Evolutionary conservation across 2,888 invertebrate species (phyloP).

Genomic region (Andricus curvator): DNA sequence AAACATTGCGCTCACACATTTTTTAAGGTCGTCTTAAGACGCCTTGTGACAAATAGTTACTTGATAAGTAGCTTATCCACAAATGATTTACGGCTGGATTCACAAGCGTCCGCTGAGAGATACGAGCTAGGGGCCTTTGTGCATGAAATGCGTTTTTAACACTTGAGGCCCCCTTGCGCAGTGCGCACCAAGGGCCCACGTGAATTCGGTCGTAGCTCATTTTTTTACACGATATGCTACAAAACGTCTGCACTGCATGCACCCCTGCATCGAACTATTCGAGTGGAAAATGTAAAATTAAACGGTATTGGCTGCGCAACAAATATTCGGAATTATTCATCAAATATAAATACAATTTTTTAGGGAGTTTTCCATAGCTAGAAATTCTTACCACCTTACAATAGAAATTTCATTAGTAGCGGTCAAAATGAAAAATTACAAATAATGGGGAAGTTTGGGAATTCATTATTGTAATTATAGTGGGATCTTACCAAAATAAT

Average conservation of each 20-base stretch:
- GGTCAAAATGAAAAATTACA: background rate
- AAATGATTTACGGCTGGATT: slow-evolving; percentile 35
- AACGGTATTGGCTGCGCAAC: slow-evolving; percentile 13
- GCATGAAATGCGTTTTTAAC: slow-evolving; percentile 39
- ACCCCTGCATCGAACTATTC: slow-evolving; percentile 11
- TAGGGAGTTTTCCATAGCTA: background rate
- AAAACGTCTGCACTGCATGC: slow-evolving; percentile 1
- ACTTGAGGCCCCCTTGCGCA: slow-evolving; percentile 39
- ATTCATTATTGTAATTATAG: background rate
- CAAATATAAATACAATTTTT: slow-evolving; percentile 6
- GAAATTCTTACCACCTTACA: background rate
- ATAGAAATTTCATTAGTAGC: background rate
- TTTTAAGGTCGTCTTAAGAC: slow-evolving; percentile 34
- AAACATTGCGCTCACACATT: slow-evolving; percentile 25
- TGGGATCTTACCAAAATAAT: background rate
- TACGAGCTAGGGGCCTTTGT: slow-evolving; percentile 36
- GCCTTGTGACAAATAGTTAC: slow-evolving; percentile 41
- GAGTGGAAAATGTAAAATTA: slow-evolving; percentile 22
- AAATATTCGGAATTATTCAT: slow-evolving; percentile 11
- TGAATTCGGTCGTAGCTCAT: slow-evolving; percentile 14
- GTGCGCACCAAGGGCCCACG: slow-evolving; percentile 5
- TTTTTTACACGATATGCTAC: slow-evolving; percentile 11
- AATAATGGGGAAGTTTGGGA: background rate
- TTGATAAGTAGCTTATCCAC: slow-evolving; percentile 41
- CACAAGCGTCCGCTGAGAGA: slow-evolving; percentile 40